Conservation (phyloP, 2,113 vertebrate species). For the Sterna hirundo region DNA sequence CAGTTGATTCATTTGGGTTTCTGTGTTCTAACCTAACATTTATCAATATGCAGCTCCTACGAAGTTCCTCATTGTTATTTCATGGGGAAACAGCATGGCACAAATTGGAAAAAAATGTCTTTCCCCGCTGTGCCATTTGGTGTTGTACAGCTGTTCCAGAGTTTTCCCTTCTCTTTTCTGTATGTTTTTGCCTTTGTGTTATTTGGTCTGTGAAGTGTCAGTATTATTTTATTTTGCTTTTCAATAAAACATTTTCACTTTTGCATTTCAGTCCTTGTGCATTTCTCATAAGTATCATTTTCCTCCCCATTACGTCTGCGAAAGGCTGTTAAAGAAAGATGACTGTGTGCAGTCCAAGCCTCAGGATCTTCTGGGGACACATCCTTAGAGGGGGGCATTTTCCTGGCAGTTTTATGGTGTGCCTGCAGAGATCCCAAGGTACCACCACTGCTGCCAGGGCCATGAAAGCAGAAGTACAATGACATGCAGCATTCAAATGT, state of each 20-base stretch:
- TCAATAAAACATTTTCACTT: constrained; percentile 80
- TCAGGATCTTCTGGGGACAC: not conserved
- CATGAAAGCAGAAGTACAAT: not conserved
- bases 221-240: constrained; percentile 72
- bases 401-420: not conserved
- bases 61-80: constrained; percentile 26
- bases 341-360: not conserved
- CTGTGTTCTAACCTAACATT: constrained; percentile 1
- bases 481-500: not conserved
- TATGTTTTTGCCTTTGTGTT: constrained; percentile 44
- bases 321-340: not conserved
- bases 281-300: constrained; percentile 48
- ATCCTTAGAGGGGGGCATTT: not conserved
- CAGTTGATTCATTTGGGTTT: not conserved
- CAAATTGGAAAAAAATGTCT: not conserved
- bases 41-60: constrained; percentile 20
- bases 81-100: not conserved
- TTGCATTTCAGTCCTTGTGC: constrained; percentile 65
- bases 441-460: not conserved
- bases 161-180: not conserved
- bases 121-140: accelerated
- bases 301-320: not conserved
- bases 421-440: not conserved
- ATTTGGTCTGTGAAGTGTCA: constrained; percentile 33
- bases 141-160: not conserved